Evolutionary conservation across 2,113 vertebrate species (phyloP).

Genomic region (Furnarius figulus): DNA sequence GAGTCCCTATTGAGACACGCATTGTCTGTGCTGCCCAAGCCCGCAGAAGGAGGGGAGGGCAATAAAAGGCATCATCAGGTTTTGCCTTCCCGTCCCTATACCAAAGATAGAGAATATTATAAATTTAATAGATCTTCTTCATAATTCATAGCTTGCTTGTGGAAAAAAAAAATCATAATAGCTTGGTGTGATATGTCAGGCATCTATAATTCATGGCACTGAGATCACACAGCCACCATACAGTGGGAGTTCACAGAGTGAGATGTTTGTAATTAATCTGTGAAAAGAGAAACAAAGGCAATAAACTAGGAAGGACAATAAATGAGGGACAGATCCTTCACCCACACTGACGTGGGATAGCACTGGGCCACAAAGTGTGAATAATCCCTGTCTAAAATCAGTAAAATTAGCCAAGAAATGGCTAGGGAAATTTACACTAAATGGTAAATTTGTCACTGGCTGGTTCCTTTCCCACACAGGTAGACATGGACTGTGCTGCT

Average conservation of each 20-base stretch:
- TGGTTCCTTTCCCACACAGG: background rate
- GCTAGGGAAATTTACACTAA: background rate
- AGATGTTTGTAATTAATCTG: conserved; percentile 61
- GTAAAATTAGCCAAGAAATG: background rate
- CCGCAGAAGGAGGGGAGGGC: background rate
- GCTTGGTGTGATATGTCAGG: conserved; percentile 72
- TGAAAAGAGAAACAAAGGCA: conserved; percentile 52
- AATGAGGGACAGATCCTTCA: background rate
- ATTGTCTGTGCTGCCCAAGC: background rate
- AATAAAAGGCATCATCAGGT: background rate
- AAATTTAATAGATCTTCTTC: conserved; percentile 47
- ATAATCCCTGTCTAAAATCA: background rate
- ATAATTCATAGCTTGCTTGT: conserved; percentile 70
- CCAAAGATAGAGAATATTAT: conserved; percentile 41
- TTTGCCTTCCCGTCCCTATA: background rate
- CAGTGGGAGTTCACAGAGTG: conserved; percentile 29
- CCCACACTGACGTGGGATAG: background rate
- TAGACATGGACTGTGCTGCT: fast-evolving
- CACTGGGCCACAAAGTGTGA: background rate
- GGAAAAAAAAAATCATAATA: conserved; percentile 73
- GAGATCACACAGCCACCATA: conserved; percentile 56
- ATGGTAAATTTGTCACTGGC: background rate
- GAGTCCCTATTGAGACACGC: background rate
- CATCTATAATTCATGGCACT: conserved; percentile 67
- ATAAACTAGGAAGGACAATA: background rate